Conservation (phyloP, 2,797 vertebrate genomes). For the Hypotaenidia philippensis region DNA sequence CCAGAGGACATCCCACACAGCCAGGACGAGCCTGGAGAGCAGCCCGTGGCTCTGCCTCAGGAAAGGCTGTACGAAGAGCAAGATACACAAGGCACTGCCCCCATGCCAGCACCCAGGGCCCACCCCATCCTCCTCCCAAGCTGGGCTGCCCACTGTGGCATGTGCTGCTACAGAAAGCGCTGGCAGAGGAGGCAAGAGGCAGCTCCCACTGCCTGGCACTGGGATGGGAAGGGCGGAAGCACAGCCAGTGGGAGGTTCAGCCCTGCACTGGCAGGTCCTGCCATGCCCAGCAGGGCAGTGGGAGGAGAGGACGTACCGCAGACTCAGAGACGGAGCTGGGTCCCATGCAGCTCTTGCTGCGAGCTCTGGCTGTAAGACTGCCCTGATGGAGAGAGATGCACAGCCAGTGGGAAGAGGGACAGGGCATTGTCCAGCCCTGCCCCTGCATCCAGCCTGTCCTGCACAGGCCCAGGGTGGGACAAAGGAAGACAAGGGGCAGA, state of each 20-base stretch:
- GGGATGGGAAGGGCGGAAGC: not conserved
- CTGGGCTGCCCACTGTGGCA: not conserved
- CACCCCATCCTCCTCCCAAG: not conserved
- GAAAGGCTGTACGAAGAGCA: not conserved
- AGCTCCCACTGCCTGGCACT: not conserved
- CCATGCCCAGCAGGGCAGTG: not conserved
- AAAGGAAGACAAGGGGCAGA: not conserved
- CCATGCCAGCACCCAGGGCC: not conserved
- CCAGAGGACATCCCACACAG: not conserved
- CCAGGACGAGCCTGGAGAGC: not conserved
- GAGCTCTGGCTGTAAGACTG: constrained; percentile 85
- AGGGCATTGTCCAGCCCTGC: not conserved
- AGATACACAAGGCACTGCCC: not conserved
- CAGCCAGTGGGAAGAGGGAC: constrained; percentile 28
- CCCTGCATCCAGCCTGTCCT: not conserved
- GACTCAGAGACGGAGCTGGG: constrained; percentile 86
- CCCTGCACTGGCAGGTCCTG: not conserved
- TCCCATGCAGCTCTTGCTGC: constrained; percentile 88
- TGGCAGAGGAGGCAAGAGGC: not conserved
- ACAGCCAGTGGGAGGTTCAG: not conserved
- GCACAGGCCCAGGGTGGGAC: not conserved
- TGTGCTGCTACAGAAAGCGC: not conserved
- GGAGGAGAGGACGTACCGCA: constrained; percentile 86
- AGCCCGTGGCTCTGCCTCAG: not conserved
- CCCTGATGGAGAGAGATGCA: constrained; percentile 90